Percentiles rank a stretch among this genome's conserved stretches.
phyloP scores from a whole-genome alignment of 2,113 vertebrate genomes.

The Notechis scutatus region DNA sequence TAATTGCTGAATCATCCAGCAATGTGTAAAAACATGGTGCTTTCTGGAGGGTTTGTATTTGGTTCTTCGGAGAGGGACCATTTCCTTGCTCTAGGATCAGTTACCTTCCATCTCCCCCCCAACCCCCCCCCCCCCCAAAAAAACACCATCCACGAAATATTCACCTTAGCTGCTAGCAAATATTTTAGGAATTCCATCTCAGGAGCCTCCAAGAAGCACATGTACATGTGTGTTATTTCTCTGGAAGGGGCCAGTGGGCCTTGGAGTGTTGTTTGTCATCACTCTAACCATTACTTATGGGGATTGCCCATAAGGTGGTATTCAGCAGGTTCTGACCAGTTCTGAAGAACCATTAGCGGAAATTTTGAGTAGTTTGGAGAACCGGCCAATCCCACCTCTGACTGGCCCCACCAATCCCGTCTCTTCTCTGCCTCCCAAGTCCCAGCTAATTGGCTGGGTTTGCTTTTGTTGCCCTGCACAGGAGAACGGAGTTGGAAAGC shows the following conservation, averaged over 20 bases:
- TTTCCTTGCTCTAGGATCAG: neutral
- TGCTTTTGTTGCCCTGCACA: too few species aligned
- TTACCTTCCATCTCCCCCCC: neutral
- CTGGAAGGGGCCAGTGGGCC: neutral
- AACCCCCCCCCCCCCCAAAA: neutral
- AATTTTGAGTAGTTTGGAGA: too few species aligned
- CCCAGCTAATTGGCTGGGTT: too few species aligned
- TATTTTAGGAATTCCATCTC: neutral
- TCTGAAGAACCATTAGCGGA: too few species aligned
- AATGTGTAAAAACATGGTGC: slow-evolving; percentile 37
- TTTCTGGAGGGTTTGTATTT: slow-evolving; percentile 48
- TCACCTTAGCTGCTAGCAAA: neutral
- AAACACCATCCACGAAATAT: neutral
- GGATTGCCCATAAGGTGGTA: neutral
- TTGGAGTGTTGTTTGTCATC: neutral
- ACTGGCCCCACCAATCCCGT: too few species aligned
- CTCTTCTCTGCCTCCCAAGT: too few species aligned
- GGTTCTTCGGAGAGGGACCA: slow-evolving; percentile 21
- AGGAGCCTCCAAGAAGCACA: neutral
- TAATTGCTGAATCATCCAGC: slow-evolving; percentile 10
- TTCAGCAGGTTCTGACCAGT: too few species aligned
- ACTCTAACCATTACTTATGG: neutral
- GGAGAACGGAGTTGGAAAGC: too few species aligned
- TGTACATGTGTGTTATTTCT: neutral
- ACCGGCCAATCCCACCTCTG: too few species aligned